Conservation (phyloP, 2,888 invertebrate genomes). For the Beris morrisii region DNA sequence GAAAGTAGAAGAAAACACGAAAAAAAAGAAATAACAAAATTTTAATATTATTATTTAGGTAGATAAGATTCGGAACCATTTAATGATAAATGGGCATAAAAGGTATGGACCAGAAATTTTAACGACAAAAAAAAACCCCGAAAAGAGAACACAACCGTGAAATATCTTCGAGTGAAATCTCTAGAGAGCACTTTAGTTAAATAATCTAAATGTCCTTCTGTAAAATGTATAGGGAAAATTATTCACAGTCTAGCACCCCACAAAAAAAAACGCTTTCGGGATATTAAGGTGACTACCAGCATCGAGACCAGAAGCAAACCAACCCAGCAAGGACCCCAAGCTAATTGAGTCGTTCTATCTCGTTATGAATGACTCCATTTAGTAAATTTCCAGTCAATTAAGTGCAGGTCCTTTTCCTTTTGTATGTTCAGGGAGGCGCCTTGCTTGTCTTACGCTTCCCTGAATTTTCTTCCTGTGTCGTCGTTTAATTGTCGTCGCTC, state of each 20-base stretch:
- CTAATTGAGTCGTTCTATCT: slow-evolving; percentile 32
- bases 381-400: slow-evolving; percentile 44
- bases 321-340: not conserved
- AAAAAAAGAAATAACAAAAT: slow-evolving; percentile 11
- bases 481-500: slow-evolving; percentile 34
- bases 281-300: slow-evolving; percentile 8
- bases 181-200: slow-evolving; percentile 15
- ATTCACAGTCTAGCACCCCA: slow-evolving; percentile 29
- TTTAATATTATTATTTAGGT: not conserved
- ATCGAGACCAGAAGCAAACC: slow-evolving; percentile 3
- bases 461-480: slow-evolving; percentile 35
- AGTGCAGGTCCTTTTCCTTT: slow-evolving; percentile 40
- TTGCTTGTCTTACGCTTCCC: slow-evolving; percentile 32
- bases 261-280: slow-evolving; percentile 8
- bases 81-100: slow-evolving; percentile 14
- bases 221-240: slow-evolving; percentile 25
- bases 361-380: slow-evolving; percentile 42
- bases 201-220: slow-evolving; percentile 12
- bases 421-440: slow-evolving; percentile 30
- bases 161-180: not conserved
- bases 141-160: not conserved
- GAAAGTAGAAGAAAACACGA: slow-evolving; percentile 42
- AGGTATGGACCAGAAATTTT: not conserved
- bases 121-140: not conserved
- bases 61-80: slow-evolving; percentile 10